These are phyloP conservation scores for Chaetogeoica ovagalla DNA, from an alignment of 2,888 invertebrate species.

Conservation along the genomic window DNA sequence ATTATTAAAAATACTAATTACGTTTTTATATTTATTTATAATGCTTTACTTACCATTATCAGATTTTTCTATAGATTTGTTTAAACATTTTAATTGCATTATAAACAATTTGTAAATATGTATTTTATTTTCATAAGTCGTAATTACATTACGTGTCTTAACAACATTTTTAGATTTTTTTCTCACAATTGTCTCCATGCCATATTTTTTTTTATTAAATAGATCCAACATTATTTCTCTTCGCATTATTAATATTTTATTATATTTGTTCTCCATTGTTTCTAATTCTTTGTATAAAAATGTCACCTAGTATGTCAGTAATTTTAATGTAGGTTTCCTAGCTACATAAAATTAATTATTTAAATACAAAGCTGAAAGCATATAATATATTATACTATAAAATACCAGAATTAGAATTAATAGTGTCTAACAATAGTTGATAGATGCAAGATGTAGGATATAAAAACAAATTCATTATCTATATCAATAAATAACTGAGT, in stretches of 20 bases:
- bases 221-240: constrained; percentile 7
- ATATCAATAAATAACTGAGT: no score
- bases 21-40: not conserved
- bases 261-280: not conserved
- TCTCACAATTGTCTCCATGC: not conserved
- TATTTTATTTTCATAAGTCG: not conserved
- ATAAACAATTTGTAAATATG: not conserved
- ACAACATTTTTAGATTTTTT: not conserved
- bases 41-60: not conserved
- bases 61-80: not conserved
- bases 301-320: not conserved
- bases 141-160: not conserved
- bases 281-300: not conserved
- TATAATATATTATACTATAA: no score
- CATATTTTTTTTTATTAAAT: constrained; percentile 5
- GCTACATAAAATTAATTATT: no score
- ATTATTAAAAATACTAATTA: no score
- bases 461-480: no score
- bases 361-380: no score
- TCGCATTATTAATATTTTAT: not conserved
- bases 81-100: not conserved
- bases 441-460: no score
- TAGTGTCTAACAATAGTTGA: no score
- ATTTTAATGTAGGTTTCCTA: not conserved
- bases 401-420: no score